A percentile compares a stretch with the other conserved stretches of the same genome.
Evolutionary conservation across 2,888 invertebrate genomes (phyloP).

Genomic region (Acanthosepion pharaonis): DNA sequence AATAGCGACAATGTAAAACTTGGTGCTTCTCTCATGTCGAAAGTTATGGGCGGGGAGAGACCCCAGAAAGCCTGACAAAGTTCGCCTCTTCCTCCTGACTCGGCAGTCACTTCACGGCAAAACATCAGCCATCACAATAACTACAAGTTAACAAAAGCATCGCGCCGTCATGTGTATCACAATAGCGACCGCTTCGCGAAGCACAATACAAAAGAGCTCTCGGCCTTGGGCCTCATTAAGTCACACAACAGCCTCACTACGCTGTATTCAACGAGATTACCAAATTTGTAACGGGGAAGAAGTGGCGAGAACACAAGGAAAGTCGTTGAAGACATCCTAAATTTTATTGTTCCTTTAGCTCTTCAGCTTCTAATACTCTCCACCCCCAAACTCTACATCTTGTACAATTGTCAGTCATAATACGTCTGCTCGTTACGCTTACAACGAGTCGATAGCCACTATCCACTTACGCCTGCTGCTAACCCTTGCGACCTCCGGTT

Average conservation of each 20-base stretch:
- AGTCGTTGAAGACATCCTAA: background rate
- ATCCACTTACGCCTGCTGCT: background rate
- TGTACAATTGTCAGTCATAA: background rate
- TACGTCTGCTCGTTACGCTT: background rate
- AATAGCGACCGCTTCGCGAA: background rate
- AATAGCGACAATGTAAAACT: background rate
- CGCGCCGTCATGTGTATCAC: background rate
- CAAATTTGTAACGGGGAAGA: background rate
- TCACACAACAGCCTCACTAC: no score
- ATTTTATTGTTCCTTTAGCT: background rate
- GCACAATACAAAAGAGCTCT: no score
- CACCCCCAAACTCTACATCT: background rate
- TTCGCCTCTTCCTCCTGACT: background rate
- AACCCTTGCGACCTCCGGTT: background rate
- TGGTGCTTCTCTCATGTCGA: background rate
- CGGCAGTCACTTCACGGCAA: background rate
- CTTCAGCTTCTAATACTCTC: no score
- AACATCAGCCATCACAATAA: background rate
- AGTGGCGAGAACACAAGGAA: background rate
- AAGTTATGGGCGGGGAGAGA: background rate
- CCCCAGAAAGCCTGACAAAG: background rate
- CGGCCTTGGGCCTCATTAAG: background rate
- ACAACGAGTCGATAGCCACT: background rate
- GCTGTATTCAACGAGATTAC: background rate
- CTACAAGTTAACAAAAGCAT: background rate